phyloP scores from a whole-genome alignment of 2,888 invertebrate genomes.

The Eupsilia transversa region DNA sequence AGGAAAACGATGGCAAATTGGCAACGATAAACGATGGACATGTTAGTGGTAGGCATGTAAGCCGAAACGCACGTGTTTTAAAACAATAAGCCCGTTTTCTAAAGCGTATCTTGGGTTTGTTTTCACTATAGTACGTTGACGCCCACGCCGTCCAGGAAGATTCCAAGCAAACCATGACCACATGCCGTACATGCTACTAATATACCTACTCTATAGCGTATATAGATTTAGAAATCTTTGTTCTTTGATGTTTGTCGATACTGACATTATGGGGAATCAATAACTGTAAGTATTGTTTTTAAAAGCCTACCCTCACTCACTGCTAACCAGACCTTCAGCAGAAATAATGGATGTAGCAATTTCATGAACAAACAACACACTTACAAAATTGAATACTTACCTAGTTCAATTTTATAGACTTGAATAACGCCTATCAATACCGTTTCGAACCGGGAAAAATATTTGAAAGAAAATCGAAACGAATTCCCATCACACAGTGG shows the following conservation, averaged over 20 bases:
- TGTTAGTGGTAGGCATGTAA: not conserved
- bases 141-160: not conserved
- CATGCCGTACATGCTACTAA: not conserved
- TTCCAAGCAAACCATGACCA: slow-evolving; percentile 3
- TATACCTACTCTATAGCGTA: not conserved
- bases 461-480: slow-evolving; percentile 67
- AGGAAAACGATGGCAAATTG: slow-evolving; percentile 3
- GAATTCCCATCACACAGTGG: slow-evolving; percentile 69
- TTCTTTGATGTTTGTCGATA: not conserved
- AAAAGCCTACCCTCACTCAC: not conserved
- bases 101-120: slow-evolving; percentile 3
- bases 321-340: not conserved
- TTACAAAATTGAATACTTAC: not conserved
- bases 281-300: not conserved
- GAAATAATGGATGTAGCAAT: not conserved
- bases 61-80: not conserved
- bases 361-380: not conserved
- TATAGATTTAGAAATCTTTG: not conserved
- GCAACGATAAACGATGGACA: too few relatives aligned
- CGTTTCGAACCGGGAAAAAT: slow-evolving; percentile 56
- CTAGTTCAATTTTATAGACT: too few relatives aligned
- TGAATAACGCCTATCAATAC: slow-evolving; percentile 37
- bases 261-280: not conserved
- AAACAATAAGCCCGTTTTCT: slow-evolving; percentile 1
- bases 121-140: not conserved